phyloP scores from a whole-genome alignment of 2,113 vertebrate species.

The Urocynchramus pylzowi region DNA sequence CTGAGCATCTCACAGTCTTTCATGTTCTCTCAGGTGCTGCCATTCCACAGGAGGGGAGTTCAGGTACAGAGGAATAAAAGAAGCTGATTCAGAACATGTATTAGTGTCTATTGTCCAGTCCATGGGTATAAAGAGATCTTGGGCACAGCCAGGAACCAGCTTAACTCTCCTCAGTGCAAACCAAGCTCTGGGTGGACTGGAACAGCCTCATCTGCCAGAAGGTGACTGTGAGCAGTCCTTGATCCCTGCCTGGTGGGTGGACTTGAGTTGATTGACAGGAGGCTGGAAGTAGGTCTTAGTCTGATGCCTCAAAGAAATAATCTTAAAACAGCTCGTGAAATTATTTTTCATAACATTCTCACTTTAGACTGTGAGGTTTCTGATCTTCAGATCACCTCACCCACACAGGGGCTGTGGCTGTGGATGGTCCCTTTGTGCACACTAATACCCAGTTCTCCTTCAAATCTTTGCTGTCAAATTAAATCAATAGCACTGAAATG shows the following conservation, averaged over 20 bases:
- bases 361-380: not conserved
- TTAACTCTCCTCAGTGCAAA: not conserved
- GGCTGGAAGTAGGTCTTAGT: not conserved
- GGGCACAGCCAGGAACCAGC: not conserved
- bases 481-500: not conserved
- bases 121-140: not conserved
- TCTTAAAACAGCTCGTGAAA: not conserved
- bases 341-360: not conserved
- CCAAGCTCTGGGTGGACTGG: not conserved
- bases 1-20: not conserved
- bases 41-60: not conserved
- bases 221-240: not conserved
- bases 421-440: not conserved
- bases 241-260: not conserved
- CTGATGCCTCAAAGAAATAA: not conserved
- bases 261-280: fast-evolving
- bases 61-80: not conserved
- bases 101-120: not conserved
- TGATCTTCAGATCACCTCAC: not conserved
- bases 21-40: not conserved
- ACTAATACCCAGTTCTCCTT: not conserved
- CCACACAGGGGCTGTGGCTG: fast-evolving
- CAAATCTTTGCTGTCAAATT: not conserved
- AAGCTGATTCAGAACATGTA: not conserved
- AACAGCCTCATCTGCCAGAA: not conserved